Base-by-base conservation (phyloP, 2,113 vertebrate species). In the Mus musculus region DNA sequence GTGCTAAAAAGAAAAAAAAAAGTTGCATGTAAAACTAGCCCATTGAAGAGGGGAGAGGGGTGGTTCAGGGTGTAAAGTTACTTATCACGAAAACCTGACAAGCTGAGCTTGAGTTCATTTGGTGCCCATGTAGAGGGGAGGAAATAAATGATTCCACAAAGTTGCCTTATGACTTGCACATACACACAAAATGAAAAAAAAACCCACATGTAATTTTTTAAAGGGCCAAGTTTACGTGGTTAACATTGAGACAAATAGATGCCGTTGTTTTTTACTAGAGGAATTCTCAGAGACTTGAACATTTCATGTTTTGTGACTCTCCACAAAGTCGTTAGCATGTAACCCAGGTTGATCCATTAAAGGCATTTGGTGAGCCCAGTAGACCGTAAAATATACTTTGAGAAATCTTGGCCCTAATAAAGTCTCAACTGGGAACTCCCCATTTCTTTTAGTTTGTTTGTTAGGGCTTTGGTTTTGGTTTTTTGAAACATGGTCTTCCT, bases 311-410 rank as follows among this genome's bases (percentile, higher is more conserved):
- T 65, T 22, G 56, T 63, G 17, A 82, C 7, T 71, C 76, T 84
- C 75, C 26, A 95, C 42, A 33, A 75, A 24, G 54, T 7, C 10
- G 3, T 78, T 80, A 67, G 75, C 46, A 0, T 52, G 20, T 65
- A 49, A 87, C 65, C 61, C 63, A 88, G 61, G 6, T 46, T 71
- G 30, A 54, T 11, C 39, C 88, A 26, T 56, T 54, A 59, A 24
- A 88, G 17, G 12, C 67, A 73, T 91, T 91, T 82, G 65, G 65
- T 20, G 5, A 36, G 36, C 36, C n/a, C 42, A 89, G 28, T 30
- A 88, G 59, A 46, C 56, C 5, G 67, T 69, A 65, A 96, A 93
- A 95, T 89, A 65, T 63, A 52, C 13, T 92, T 77, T 71, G 81
- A 65, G 33, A 78, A 94, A 84, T 94, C 49, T 14, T 71, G 13